Evolutionary conservation across 2,888 invertebrate genomes (phyloP).

Genomic region (Macropis europaea): DNA sequence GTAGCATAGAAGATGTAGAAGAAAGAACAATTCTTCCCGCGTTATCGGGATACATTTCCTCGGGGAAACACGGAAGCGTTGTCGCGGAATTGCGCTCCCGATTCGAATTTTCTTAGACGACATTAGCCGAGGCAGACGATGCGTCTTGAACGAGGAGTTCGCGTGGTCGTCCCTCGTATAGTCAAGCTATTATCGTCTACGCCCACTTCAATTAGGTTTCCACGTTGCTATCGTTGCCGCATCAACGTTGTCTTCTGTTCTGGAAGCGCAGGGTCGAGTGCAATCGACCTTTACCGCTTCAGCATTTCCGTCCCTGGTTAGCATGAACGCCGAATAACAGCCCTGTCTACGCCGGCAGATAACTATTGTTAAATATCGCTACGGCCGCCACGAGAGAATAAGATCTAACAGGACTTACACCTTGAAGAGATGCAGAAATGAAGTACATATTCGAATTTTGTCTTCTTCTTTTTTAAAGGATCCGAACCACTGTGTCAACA

Average conservation of each 20-base stretch:
- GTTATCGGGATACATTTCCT: not conserved
- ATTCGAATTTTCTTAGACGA: conserved; percentile 36
- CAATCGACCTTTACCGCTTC: conserved; percentile 55
- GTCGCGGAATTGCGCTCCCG: conserved; percentile 26
- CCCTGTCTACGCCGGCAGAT: conserved; percentile 45
- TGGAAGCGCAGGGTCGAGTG: conserved; percentile 32
- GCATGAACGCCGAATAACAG: conserved; percentile 53
- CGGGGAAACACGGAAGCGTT: conserved; percentile 13
- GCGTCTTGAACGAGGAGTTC: conserved; percentile 51
- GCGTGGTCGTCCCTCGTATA: conserved; percentile 54
- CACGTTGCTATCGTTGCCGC: conserved; percentile 57
- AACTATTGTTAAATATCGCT: conserved; percentile 43
- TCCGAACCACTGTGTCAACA: too few relatives aligned
- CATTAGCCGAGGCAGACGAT: conserved; percentile 11
- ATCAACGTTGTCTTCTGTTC: conserved; percentile 58
- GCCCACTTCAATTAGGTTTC: conserved; percentile 63
- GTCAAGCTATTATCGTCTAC: conserved; percentile 54
- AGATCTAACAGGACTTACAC: conserved; percentile 21
- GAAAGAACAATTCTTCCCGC: too few relatives aligned
- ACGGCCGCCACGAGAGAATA: not conserved
- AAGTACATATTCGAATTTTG: too few relatives aligned
- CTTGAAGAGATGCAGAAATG: too few relatives aligned
- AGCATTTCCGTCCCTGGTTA: conserved; percentile 56
- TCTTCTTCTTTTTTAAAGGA: too few relatives aligned
- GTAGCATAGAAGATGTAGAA: too few relatives aligned